Evolutionary conservation across 1,140 invertebrate genomes (phyloP).

Genomic region (Metopolophium dirhodum): DNA sequence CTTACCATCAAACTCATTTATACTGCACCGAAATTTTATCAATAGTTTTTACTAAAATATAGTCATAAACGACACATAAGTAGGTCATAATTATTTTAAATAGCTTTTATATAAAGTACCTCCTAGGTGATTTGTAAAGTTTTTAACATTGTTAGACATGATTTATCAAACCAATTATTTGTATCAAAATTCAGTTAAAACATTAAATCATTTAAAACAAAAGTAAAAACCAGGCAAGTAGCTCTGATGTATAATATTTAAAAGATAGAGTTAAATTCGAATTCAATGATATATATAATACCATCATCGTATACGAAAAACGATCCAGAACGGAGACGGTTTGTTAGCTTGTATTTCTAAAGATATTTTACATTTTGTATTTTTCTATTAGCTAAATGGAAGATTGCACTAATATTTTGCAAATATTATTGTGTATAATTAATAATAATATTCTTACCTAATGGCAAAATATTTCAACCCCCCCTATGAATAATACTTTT

Average conservation of each 20-base stretch:
- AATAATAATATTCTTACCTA: neutral
- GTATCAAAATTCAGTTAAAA: neutral
- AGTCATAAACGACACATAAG: neutral
- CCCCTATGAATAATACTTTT: too few relatives aligned
- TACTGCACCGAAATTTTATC: neutral
- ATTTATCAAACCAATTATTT: neutral
- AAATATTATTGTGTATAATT: neutral
- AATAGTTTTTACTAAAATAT: neutral
- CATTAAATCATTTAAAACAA: neutral
- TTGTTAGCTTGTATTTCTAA: neutral
- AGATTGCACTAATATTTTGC: neutral
- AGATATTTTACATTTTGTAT: neutral
- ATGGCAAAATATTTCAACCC: too few relatives aligned
- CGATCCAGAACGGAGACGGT: accelerated
- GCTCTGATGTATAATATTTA: neutral
- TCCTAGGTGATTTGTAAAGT: neutral
- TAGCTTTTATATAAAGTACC: neutral
- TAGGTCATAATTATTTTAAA: neutral
- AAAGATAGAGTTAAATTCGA: neutral
- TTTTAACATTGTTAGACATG: neutral
- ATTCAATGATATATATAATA: neutral
- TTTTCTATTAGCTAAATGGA: neutral
- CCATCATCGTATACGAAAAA: too few relatives aligned
- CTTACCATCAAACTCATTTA: neutral
- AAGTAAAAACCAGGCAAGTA: neutral